Base-by-base conservation (phyloP, 2,113 vertebrate genomes). In the Apteryx mantelli region DNA sequence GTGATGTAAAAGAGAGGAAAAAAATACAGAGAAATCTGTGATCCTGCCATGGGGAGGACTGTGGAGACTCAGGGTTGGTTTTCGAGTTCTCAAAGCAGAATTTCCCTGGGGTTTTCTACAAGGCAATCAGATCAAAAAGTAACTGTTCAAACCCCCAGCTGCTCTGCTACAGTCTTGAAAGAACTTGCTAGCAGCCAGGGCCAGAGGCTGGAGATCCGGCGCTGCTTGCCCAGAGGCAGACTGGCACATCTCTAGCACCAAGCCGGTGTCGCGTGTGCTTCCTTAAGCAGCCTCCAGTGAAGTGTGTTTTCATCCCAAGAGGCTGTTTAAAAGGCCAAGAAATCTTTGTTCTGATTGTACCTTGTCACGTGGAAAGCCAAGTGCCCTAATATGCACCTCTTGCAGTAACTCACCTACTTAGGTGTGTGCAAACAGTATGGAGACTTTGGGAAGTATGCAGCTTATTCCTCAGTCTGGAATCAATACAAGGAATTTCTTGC, bases 51-150 rank as follows among this genome's bases (percentile, higher is more conserved):
- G 46, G 65, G 86, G 84, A 85, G 60, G 70, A 18, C 42, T 13
- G 18, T 50, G 42, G 48, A 34, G 48, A 63, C 3, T 3, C 48
- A 44, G 32, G 36, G 2, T 26, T 74, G 53, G 9, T 10, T 18
- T 80, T 58, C 65, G 75, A 66, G 44, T 88, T 91, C 44, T 94
- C 71, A 32, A 46, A 91, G 58, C 66, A 89, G 89, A 93, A 89
- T 82, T 95, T 93, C 85, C 66, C 53, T 8, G 82, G 84, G 44
- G 61, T 80, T 96, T 97, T 88, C 82, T 91, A 34, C 38, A 89
- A 65, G 24, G 81, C 81, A 78, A 71, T 82, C 36, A 82, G 52
- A 79, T 88, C 79, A 89, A 86, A 66, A 91, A 88, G 64, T 60
- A 83, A 88, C 71, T 56, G 21, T 69, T 95, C 77, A 82, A 4